Evolutionary conservation across 2,888 invertebrate genomes (phyloP).

Genomic region (Caenorhabditis becei): DNA sequence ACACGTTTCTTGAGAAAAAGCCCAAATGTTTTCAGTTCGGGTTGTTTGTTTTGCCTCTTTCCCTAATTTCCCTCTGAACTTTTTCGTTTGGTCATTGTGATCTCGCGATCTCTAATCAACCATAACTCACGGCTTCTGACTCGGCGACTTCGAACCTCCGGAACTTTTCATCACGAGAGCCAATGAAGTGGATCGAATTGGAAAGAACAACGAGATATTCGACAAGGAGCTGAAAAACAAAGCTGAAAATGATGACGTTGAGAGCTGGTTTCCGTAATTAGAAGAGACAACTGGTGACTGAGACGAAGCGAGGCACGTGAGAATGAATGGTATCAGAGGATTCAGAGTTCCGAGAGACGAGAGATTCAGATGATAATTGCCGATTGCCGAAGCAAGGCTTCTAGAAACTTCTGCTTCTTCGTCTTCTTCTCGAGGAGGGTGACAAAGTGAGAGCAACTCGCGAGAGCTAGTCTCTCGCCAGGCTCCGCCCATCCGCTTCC

Average conservation of each 20-base stretch:
- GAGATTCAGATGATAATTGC: too few species aligned
- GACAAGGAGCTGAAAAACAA: neutral
- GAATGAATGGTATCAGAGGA: too few species aligned
- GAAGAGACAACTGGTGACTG: neutral
- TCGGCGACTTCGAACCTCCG: conserved; percentile 3
- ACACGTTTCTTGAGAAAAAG: too few species aligned
- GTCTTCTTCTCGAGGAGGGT: too few species aligned
- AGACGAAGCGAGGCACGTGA: too few species aligned
- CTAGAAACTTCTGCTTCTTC: too few species aligned
- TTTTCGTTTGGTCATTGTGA: neutral
- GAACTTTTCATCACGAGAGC: neutral
- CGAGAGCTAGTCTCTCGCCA: neutral
- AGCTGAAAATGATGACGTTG: neutral
- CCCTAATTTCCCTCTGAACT: neutral
- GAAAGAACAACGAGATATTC: neutral
- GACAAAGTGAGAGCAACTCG: neutral
- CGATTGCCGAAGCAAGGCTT: too few species aligned
- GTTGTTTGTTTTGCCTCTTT: neutral
- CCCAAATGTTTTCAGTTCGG: too few species aligned
- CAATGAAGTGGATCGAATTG: neutral
- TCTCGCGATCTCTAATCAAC: neutral
- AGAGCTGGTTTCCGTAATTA: too few species aligned
- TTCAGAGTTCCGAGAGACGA: too few species aligned
- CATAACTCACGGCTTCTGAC: conserved; percentile 26
- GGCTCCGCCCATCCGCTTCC: neutral